Base-by-base conservation (phyloP, 2,888 invertebrate genomes). In the Pristionchus mayeri region DNA sequence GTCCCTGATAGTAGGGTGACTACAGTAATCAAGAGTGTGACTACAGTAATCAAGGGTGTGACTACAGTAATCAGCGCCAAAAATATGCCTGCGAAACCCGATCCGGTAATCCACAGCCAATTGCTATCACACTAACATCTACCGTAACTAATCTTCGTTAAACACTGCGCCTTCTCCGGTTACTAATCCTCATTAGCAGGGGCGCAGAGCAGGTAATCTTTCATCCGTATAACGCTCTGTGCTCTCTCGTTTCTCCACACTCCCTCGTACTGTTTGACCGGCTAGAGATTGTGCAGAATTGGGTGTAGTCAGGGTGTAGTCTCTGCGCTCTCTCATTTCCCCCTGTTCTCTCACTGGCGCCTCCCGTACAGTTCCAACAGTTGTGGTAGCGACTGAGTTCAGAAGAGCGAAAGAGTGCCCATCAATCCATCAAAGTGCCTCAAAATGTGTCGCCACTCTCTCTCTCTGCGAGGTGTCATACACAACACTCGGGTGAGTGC, bases 61-160 rank as follows among this genome's bases (percentile, higher is more conserved):
- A 9, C 13, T 9, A 44, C 63, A 37, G n/a, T 34, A 63, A 37
- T 44, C 30, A 63, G 34, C 21, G 34, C 34, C 34, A 9, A 44
- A 13, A 13, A 44, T 44, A 13, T 30, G 34, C 27, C 30, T 21
- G 3, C 2, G 63, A 18, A 34, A 63, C 34, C 63, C 34, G 63
- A 63, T 63, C 9, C 27, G 27, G 27, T 60, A 60, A 60, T 52
- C 52, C 52, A 52, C 9, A 57, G 44, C 37, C 63, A 63, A 34
- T 63, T 63, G 63, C 63, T 63, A 63, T 34, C 63, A 60, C 60
- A 60, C 44, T 9, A 13, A 6, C n/a, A 7, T 3, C 24, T 34
- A 71, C 71, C 71, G 71, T 71, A 71, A 71, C 71, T 71, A 71
- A 71, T 71, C 71, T 24, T 40, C 71, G 37, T 71, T 71, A 71